These are phyloP conservation scores for Bombus breviceps DNA, from an alignment of 1,140 invertebrate genomes.

Conservation along the genomic window DNA sequence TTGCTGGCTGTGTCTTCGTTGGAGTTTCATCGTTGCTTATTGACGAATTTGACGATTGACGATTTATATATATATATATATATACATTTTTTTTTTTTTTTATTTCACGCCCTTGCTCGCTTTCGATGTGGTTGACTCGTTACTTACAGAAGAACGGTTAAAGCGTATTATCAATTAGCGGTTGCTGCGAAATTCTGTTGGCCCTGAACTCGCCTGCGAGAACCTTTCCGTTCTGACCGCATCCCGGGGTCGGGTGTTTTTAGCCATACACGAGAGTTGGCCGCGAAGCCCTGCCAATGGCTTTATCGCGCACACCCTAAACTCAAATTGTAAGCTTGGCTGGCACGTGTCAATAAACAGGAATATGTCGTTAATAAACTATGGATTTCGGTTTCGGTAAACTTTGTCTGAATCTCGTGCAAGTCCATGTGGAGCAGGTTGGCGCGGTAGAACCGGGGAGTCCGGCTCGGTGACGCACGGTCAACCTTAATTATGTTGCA, in stretches of 20 bases:
- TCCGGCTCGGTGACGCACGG: neutral
- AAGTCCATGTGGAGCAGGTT: neutral
- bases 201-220: neutral
- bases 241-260: neutral
- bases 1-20: no score
- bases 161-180: conserved; percentile 13
- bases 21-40: no score
- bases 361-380: conserved; percentile 30
- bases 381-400: conserved; percentile 42
- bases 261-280: neutral
- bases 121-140: neutral
- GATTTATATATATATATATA: no score
- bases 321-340: conserved; percentile 8
- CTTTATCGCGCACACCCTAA: neutral
- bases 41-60: no score
- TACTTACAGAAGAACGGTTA: neutral
- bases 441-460: no score
- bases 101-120: neutral
- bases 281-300: neutral
- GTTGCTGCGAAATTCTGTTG: neutral
- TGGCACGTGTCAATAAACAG: conserved; percentile 26
- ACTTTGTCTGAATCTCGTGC: conserved; percentile 21
- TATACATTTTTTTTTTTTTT: no score
- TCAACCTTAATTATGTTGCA: neutral
- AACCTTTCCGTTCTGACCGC: neutral